Evolutionary conservation across 2,797 vertebrate genomes (phyloP), one percentile per base, ranked within the genome.

Genomic region (Danio jaintianensis): DNA sequence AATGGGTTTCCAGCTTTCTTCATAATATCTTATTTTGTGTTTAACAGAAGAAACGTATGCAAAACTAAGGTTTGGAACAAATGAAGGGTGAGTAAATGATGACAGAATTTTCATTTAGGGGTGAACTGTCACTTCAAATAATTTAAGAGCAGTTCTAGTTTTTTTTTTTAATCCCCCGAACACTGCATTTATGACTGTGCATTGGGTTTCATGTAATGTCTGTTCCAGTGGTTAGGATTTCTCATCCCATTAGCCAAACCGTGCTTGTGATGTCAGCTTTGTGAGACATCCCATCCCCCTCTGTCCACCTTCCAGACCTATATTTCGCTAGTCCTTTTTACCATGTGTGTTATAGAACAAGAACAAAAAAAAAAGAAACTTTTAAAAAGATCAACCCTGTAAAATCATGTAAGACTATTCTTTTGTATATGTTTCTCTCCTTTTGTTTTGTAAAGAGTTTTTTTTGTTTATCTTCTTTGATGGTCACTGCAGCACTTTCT

Each of bases 401-500:
- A 92, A 91, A 93, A 85, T 91, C 76, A 86, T 92, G 88, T 92
- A 88, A 85, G 85, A 93, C 92, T 90, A 93, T 93, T 93, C 92
- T 91, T 93, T 92, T 92, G 91, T 84, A 81, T 91, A 72, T 66
- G 85, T 92, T 89, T 90, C 84, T 87, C 77, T 83, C 56, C 91
- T 90, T 93, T 92, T 86, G 86, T 92, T 93, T 94, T 93, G 88
- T 93, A 92, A 93, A 91, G 84, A 88, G 89, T 83, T 87, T 89
- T 86, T 88, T 90, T 93, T 91, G 86, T 88, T 91, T 87, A 91
- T 89, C 91, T 86, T 82, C 88, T 90, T 90, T 82, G 89, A 88
- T 91, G 91, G 92, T 92, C 89, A 89, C 91, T 91, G 89, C 91
- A 90, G 92, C 89, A 91, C 91, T 92, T 92, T 91, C 91, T 95